Base-by-base conservation (phyloP, 1,140 invertebrate genomes). In the Papilio machaon region DNA sequence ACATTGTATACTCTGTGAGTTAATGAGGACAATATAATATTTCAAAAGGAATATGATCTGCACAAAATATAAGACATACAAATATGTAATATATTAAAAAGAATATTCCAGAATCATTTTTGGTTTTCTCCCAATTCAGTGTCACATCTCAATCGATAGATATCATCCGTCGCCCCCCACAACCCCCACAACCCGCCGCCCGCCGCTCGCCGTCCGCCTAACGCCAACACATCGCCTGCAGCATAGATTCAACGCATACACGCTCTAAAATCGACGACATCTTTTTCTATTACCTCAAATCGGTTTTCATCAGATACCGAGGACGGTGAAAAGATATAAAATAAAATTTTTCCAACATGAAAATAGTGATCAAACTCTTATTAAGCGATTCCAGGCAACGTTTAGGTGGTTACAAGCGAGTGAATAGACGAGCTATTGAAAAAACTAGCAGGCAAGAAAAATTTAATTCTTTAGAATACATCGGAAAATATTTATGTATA, bases 221-320 rank as follows among this genome's bases (percentile, higher is more conserved):
- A 0, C 73, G 43, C 46, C 46, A 76, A 49, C 46, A 76, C 17
- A 76, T 76, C 23, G 74, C 74, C 74, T 52, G 74, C 74, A 52
- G 47, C 74, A 17, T 76, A 52, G 46, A 49, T 17, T 76, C 46
- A 19, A 54, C 47, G 52, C 47, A 47, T 76, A 19, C 47, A 8
- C 47, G 19, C 19, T n/a, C 43, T 49, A 76, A 52, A 49, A 76
- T 49, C 11, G 23, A 76, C 47, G 46, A 19, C 74, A 30, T 76
- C 46, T 52, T 76, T 76, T 76, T 76, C 46, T 23, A 52, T 76
- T 76, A 76, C 47, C 23, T 70, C 23, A 35, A 70, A 70, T 70
- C 64, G 38, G 73, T 73, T 73, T 73, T 23, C 73, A 73, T 70
- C 11, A 19, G 1, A 60, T 70, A 70, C 30, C 64, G 30, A 30